These are phyloP conservation scores for Cyrtodaria siliqua DNA, from an alignment of 2,888 invertebrate species.

Conservation along the genomic window DNA sequence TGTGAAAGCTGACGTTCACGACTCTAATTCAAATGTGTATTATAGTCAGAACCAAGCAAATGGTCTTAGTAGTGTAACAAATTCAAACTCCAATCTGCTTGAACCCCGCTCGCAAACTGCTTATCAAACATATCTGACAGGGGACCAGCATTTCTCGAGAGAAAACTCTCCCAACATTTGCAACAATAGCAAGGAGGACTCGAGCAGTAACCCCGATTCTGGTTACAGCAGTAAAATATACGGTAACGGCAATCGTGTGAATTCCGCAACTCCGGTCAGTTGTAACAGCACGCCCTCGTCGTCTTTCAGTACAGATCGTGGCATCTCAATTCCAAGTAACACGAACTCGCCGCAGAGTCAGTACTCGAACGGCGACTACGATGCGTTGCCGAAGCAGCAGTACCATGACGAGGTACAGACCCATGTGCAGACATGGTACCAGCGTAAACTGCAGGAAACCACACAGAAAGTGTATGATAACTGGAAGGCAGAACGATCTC, in stretches of 20 bases:
- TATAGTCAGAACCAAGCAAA: slow-evolving; percentile 19
- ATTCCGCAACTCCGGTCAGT: slow-evolving; percentile 52
- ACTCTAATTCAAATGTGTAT: slow-evolving; percentile 11
- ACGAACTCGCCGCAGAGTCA: slow-evolving; percentile 71
- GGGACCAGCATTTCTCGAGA: slow-evolving; percentile 35
- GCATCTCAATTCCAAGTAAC: slow-evolving; percentile 71
- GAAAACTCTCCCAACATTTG: slow-evolving; percentile 68
- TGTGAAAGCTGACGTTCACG: slow-evolving; percentile 40
- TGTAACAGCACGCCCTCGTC: slow-evolving; percentile 79
- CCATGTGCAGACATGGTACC: slow-evolving; percentile 79
- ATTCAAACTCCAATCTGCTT: slow-evolving; percentile 19
- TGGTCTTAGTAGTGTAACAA: background rate
- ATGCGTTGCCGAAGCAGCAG: slow-evolving; percentile 49
- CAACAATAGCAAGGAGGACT: slow-evolving; percentile 78
- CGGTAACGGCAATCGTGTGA: slow-evolving; percentile 87
- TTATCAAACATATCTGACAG: slow-evolving; percentile 59
- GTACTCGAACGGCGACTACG: slow-evolving; percentile 65
- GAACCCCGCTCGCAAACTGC: slow-evolving; percentile 58
- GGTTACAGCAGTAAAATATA: slow-evolving; percentile 94
- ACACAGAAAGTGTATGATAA: slow-evolving; percentile 73
- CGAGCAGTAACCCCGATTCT: slow-evolving; percentile 89
- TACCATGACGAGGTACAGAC: slow-evolving; percentile 68
- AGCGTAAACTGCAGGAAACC: slow-evolving; percentile 76
- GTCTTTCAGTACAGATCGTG: slow-evolving; percentile 79
- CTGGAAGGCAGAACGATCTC: slow-evolving; percentile 47